A percentile compares a stretch with the other conserved stretches of the same genome.
These are phyloP conservation scores for Axea sp. DNA, from an alignment of 2,888 invertebrate species.

Conservation along the genomic window DNA sequence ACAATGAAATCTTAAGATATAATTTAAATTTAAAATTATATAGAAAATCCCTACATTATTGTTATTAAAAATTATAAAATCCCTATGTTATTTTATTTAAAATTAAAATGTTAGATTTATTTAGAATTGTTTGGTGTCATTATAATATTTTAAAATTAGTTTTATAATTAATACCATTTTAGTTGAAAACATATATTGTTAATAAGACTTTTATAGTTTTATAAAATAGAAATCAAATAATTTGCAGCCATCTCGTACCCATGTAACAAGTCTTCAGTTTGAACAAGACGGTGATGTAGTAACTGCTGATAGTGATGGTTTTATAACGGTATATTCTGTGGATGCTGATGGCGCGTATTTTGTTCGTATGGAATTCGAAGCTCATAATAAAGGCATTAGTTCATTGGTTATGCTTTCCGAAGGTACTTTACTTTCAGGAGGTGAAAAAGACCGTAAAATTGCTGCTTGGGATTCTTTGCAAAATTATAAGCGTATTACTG, in stretches of 20 bases:
- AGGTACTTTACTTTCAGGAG: constrained; percentile 93
- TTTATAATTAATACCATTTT: no score
- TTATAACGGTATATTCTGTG: constrained; percentile 93
- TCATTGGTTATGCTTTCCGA: constrained; percentile 93
- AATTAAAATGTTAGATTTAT: no score
- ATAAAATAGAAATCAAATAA: not conserved
- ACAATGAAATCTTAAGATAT: no score
- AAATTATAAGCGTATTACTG: constrained; percentile 93
- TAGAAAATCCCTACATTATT: no score
- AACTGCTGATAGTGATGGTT: constrained; percentile 94
- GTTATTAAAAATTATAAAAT: no score
- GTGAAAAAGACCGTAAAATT: constrained; percentile 93
- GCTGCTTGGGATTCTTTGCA: constrained; percentile 95
- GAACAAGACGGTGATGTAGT: constrained; percentile 95
- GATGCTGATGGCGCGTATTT: constrained; percentile 94
- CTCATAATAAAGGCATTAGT: constrained; percentile 92
- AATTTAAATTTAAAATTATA: no score
- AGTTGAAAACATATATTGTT: no score
- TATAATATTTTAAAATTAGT: no score
- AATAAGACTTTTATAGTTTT: no score
- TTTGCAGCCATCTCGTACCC: constrained; percentile 88
- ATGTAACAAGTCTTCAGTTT: constrained; percentile 92
- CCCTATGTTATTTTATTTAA: no score
- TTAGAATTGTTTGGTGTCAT: no score
- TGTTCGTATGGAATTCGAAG: constrained; percentile 93